A percentile compares a stretch with the other conserved stretches of the same genome.
These are phyloP conservation scores for Dendroctonus valens DNA, from an alignment of 1,140 invertebrate species.

Conservation along the genomic window DNA sequence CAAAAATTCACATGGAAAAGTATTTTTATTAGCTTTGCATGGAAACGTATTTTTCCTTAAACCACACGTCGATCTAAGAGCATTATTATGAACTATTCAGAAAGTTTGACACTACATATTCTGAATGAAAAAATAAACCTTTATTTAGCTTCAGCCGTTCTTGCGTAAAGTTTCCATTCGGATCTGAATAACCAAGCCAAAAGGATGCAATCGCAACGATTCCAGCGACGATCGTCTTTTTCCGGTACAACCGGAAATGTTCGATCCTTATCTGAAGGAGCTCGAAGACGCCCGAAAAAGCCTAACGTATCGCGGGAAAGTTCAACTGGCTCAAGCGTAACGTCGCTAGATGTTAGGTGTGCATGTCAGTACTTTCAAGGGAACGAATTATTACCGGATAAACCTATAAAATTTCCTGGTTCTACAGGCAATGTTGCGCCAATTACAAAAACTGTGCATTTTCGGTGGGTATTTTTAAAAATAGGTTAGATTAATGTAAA, in stretches of 20 bases:
- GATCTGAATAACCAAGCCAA: too few relatives aligned
- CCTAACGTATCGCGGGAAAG: constrained; percentile 57
- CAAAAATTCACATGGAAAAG: too few relatives aligned
- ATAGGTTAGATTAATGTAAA: background rate
- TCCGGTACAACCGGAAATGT: constrained; percentile 36
- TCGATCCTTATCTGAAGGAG: constrained; percentile 64
- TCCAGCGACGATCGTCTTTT: constrained; percentile 24
- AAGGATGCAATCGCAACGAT: too few relatives aligned
- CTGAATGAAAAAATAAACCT: too few relatives aligned
- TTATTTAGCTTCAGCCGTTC: too few relatives aligned
- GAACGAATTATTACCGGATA: constrained; percentile 66
- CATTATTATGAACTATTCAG: too few relatives aligned
- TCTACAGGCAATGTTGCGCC: background rate
- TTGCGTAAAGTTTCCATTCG: too few relatives aligned
- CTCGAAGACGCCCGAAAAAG: constrained; percentile 52
- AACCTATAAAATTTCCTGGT: constrained; percentile 5
- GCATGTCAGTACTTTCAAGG: constrained; percentile 81
- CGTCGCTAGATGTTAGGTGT: constrained; percentile 74
- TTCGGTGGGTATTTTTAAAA: constrained; percentile 16
- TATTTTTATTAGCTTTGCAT: too few relatives aligned
- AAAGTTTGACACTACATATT: too few relatives aligned
- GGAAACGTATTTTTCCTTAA: too few relatives aligned
- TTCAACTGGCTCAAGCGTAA: constrained; percentile 63
- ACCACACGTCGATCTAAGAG: too few relatives aligned
- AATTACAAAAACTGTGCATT: constrained; percentile 22